Evolutionary conservation across 1,140 invertebrate genomes (phyloP), one percentile per base, ranked within the genome.

Genomic region (Hylaeus anthracinus): DNA sequence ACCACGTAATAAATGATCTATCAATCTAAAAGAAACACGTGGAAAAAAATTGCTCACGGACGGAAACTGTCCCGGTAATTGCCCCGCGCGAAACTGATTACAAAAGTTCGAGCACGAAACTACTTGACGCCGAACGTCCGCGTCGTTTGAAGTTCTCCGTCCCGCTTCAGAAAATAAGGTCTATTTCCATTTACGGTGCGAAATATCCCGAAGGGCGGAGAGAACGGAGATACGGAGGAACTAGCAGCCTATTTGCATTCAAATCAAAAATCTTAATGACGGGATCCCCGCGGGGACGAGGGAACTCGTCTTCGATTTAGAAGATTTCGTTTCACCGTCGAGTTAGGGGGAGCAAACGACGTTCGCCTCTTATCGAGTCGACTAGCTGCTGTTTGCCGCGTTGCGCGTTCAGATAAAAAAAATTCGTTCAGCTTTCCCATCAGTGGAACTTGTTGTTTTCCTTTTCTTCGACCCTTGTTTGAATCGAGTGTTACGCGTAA

Each of bases 201-300:
- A 85, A 76, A 74, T 45, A 78, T 77, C 72, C 61, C 15, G 37
- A 77, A 71, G 37, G 67, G 8, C 15, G 5, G 48, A 14, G 37
- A 1, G 65, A 53, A 39, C 14, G 39, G 2, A 41, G 84, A 61
- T n/a, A 56, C 43, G 58, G 65, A 14, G 26, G 58, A 82, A 58
- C 60, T 85, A 71, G 79, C 79, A 74, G 65, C 72, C 79, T 81
- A 86, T 86, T 86, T 86, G 83, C 84, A 86, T 86, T 85, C 74
- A 82, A 85, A 86, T 86, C 70, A 85, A 86, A 86, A 86, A 82
- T 86, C 84, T 86, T 85, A 86, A 86, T 71, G 83, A 82, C 65
- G 14, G 75, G 79, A 86, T 82, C 65, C 84, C 82, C 72, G 66
- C 79, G 83, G 78, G 56, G 26, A 5, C 10, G 1, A 71, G 55